A percentile compares a stretch with the other conserved stretches of the same genome.
phyloP scores from a whole-genome alignment of 2,888 invertebrate species.

The Anaspis maculata region DNA sequence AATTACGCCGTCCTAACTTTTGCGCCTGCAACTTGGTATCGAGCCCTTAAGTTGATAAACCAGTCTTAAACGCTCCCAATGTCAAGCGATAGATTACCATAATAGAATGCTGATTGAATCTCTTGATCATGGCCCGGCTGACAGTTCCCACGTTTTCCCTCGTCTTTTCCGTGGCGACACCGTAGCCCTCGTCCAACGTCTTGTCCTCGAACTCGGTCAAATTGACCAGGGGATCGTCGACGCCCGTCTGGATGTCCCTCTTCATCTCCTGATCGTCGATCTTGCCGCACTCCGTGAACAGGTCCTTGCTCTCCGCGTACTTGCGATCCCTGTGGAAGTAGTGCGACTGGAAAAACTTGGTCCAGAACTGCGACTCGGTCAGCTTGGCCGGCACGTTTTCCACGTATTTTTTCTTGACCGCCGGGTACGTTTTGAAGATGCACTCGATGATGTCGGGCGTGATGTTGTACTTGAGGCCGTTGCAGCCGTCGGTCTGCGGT shows the following conservation, averaged over 20 bases:
- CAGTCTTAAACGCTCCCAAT: too few species aligned
- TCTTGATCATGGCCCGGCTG: conserved; percentile 87
- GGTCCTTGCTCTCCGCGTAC: conserved; percentile 83
- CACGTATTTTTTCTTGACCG: conserved; percentile 91
- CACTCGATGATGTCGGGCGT: conserved; percentile 95
- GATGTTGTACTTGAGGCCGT: conserved; percentile 94
- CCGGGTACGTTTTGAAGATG: conserved; percentile 98
- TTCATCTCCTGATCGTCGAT: conserved; percentile 79
- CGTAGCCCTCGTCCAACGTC: conserved; percentile 58
- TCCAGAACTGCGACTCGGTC: conserved; percentile 97
- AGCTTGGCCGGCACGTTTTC: conserved; percentile 94
- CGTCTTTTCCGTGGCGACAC: conserved; percentile 44
- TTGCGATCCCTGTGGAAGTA: conserved; percentile 93
- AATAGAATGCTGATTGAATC: conserved; percentile 96
- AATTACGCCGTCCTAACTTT: too few species aligned
- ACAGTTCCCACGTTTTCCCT: conserved; percentile 50
- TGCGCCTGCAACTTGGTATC: too few species aligned
- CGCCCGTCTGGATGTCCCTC: conserved; percentile 68
- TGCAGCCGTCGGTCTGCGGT: conserved; percentile 93
- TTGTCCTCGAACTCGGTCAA: conserved; percentile 73
- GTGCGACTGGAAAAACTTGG: conserved; percentile 98
- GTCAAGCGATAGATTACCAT: conserved; percentile 74
- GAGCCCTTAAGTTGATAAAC: too few species aligned
- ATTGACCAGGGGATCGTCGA: conserved; percentile 76
- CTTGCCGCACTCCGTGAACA: conserved; percentile 96